Evolutionary conservation across 1,140 invertebrate genomes (phyloP).

Genomic region (Dendrolimus kikuchii): DNA sequence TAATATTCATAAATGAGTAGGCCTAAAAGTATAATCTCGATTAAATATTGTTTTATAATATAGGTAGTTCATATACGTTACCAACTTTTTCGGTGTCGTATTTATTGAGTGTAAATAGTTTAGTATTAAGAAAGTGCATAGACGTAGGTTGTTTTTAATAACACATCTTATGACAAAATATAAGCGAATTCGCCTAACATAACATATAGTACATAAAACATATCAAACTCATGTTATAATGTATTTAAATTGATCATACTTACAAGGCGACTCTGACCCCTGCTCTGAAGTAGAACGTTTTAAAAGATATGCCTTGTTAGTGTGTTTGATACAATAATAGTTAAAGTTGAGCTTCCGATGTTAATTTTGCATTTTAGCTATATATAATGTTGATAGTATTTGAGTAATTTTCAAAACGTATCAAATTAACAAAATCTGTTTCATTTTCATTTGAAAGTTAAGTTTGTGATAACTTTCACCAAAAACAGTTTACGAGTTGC

Average conservation of each 20-base stretch:
- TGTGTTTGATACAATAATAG: too few relatives aligned
- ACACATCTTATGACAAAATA: conserved; percentile 45
- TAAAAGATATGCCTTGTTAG: too few relatives aligned
- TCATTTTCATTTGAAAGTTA: too few relatives aligned
- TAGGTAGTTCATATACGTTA: conserved; percentile 24
- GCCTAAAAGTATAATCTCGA: conserved; percentile 52
- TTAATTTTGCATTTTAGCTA: conserved; percentile 31
- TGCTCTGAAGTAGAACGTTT: too few relatives aligned
- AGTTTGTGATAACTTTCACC: too few relatives aligned
- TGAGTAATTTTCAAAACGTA: too few relatives aligned
- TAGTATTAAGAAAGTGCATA: conserved; percentile 32
- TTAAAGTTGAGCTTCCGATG: conserved; percentile 40
- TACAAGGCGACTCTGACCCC: too few relatives aligned
- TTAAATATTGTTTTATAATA: conserved; percentile 23
- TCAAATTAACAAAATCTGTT: too few relatives aligned
- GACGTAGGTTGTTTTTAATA: conserved; percentile 37
- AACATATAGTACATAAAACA: conserved; percentile 65
- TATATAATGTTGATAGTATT: too few relatives aligned
- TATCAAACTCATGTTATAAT: conserved; percentile 40
- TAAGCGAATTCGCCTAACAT: conserved; percentile 33
- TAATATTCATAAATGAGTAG: conserved; percentile 27
- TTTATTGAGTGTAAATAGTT: conserved; percentile 28
- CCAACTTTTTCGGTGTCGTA: conserved; percentile 49
- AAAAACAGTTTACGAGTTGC: too few relatives aligned
- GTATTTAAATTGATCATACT: conserved; percentile 5